These are phyloP conservation scores for Noctua fimbriata DNA, from an alignment of 2,888 invertebrate genomes.

Conservation along the genomic window DNA sequence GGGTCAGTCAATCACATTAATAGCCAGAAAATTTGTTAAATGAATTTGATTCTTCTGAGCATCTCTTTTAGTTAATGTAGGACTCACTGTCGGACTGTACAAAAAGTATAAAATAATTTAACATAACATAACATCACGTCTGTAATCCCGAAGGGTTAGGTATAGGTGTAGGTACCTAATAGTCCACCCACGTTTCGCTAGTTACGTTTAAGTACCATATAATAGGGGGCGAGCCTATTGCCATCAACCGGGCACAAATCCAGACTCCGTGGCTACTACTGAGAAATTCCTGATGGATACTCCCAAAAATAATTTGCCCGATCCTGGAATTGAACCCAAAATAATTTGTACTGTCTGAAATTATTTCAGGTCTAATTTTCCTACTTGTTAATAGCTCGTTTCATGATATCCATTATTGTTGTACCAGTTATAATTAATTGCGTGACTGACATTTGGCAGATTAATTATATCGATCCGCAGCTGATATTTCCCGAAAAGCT, in stretches of 20 bases:
- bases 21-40: not conserved
- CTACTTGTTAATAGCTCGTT: constrained; percentile 15
- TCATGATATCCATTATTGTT: constrained; percentile 29
- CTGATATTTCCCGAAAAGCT: constrained; percentile 24
- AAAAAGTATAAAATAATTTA: constrained; percentile 13
- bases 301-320: no score
- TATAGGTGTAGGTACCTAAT: no score
- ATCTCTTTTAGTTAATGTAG: no score
- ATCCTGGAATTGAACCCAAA: no score
- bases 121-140: no score
- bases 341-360: not conserved
- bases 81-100: not conserved
- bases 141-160: no score
- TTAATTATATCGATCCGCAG: constrained; percentile 44
- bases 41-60: not conserved
- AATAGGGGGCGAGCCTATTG: no score
- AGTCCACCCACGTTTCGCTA: no score
- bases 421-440: constrained; percentile 44
- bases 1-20: not conserved
- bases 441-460: constrained; percentile 44
- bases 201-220: no score
- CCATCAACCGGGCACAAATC: no score
- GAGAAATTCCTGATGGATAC: no score
- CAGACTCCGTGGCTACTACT: no score
- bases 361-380: constrained; percentile 19